Evolutionary conservation across 2,888 invertebrate species (phyloP).

Genomic region (Choristoneura rosaceana): DNA sequence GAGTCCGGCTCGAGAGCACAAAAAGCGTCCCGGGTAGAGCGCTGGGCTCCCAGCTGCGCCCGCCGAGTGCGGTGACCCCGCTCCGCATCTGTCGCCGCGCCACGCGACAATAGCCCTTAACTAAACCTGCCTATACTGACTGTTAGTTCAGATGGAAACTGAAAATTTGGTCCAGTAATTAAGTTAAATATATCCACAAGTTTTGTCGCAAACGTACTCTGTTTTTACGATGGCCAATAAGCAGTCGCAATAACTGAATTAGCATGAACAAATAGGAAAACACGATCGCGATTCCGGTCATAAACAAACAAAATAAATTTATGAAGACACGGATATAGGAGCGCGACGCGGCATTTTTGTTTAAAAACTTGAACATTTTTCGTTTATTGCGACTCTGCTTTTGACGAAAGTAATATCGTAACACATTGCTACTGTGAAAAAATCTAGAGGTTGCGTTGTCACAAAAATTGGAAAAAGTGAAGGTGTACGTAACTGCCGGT

Average conservation of each 20-base stretch:
- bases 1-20: constrained; percentile 51
- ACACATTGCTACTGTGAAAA: constrained; percentile 34
- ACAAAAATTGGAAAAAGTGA: constrained; percentile 36
- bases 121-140: constrained; percentile 34
- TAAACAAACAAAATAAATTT: constrained; percentile 37
- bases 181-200: neutral
- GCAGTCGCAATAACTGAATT: constrained; percentile 32
- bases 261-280: constrained; percentile 37
- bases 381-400: constrained; percentile 17
- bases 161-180: constrained; percentile 7
- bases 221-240: constrained; percentile 29
- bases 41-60: constrained; percentile 72
- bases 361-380: constrained; percentile 14
- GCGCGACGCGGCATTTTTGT: constrained; percentile 27
- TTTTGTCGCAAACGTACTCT: neutral
- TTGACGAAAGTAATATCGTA: constrained; percentile 33
- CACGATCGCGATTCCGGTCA: constrained; percentile 32
- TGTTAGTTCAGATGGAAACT: constrained; percentile 30
- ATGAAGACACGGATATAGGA: constrained; percentile 34
- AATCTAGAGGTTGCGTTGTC: constrained; percentile 22
- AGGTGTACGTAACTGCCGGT: constrained; percentile 20
- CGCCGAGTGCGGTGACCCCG: constrained; percentile 77
- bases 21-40: constrained; percentile 68
- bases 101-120: constrained; percentile 32
- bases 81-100: constrained; percentile 72